Evolutionary conservation across 2,888 invertebrate species (phyloP).

Genomic region (Myopa testacea): DNA sequence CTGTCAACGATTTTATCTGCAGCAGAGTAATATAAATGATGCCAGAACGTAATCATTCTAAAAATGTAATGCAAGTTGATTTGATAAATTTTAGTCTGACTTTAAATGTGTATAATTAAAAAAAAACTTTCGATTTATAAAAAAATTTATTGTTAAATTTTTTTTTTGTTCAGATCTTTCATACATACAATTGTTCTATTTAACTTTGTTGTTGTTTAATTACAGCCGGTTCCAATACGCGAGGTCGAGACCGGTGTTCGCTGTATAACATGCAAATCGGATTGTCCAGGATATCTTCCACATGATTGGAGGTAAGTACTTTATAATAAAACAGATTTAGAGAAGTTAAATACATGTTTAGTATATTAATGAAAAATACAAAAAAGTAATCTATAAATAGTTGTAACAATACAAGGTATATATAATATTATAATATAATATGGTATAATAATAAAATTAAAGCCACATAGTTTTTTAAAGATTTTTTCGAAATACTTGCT

Average conservation of each 20-base stretch:
- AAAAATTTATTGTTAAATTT: neutral
- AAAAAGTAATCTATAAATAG: too few relatives aligned
- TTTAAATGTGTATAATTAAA: neutral
- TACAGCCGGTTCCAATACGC: constrained; percentile 85
- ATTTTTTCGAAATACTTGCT: too few relatives aligned
- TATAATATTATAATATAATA: too few relatives aligned
- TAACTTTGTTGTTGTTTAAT: neutral
- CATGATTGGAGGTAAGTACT: constrained; percentile 90
- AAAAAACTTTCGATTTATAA: neutral
- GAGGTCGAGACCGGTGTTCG: constrained; percentile 87
- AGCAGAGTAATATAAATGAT: too few relatives aligned
- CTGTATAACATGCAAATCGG: constrained; percentile 84
- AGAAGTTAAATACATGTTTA: neutral
- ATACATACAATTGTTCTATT: too few relatives aligned
- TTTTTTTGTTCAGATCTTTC: too few relatives aligned
- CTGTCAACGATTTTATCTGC: too few relatives aligned
- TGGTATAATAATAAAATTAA: too few relatives aligned
- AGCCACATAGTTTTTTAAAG: too few relatives aligned
- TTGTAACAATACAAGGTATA: too few relatives aligned
- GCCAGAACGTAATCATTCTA: neutral
- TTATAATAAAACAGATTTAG: neutral
- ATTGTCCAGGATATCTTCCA: constrained; percentile 84
- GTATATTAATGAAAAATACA: neutral
- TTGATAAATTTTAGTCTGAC: neutral
- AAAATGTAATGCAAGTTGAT: neutral